Evolutionary conservation across 2,113 vertebrate genomes (phyloP).

Genomic region (Copsychus sechellarum): DNA sequence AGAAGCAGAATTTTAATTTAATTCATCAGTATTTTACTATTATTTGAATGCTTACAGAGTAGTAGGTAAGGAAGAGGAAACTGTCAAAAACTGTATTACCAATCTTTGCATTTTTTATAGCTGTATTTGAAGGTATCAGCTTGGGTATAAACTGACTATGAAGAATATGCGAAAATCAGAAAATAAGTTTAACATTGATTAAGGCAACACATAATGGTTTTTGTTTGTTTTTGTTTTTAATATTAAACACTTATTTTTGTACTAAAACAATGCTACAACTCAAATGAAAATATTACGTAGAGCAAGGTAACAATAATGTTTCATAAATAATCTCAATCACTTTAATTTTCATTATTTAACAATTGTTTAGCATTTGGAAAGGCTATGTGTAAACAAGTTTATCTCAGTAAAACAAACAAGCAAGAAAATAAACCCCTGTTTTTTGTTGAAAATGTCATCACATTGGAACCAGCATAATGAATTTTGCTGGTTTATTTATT

Average conservation of each 20-base stretch:
- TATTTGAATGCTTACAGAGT: not conserved
- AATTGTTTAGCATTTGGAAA: slow-evolving; percentile 23
- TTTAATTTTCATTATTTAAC: slow-evolving; percentile 23
- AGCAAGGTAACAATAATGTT: not conserved
- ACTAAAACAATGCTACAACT: not conserved
- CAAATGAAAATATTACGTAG: not conserved
- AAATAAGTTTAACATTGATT: not conserved
- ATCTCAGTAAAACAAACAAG: slow-evolving; percentile 43
- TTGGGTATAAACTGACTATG: too few species aligned
- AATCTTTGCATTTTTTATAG: not conserved
- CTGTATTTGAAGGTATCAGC: not conserved
- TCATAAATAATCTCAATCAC: not conserved
- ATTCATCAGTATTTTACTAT: not conserved
- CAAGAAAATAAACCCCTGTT: not conserved
- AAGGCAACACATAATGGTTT: not conserved
- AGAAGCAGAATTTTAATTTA: not conserved
- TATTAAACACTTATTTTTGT: not conserved
- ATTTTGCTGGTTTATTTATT: slow-evolving; percentile 16
- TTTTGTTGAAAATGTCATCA: slow-evolving; percentile 53
- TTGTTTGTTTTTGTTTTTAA: not conserved
- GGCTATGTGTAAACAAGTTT: not conserved
- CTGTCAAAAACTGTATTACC: not conserved
- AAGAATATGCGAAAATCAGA: not conserved
- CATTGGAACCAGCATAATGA: not conserved
- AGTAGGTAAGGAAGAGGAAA: not conserved